Percentiles rank a stretch among this genome's conserved stretches.
phyloP scores from a whole-genome alignment of 1,140 invertebrate species.

The Brachionus asplanchnoidis region DNA sequence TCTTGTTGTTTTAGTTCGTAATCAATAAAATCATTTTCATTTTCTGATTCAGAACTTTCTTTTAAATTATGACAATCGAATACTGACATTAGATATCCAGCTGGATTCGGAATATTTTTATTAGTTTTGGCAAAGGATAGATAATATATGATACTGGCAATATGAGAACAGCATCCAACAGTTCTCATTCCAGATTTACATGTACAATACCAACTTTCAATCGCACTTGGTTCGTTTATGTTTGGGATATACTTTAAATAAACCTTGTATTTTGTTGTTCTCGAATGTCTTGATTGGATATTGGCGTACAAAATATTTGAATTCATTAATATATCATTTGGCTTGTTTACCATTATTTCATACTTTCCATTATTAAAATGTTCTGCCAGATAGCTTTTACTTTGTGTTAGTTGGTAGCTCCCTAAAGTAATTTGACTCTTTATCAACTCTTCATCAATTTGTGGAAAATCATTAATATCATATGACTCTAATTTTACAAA shows the following conservation, averaged over 20 bases:
- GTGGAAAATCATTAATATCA: background rate
- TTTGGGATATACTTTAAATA: background rate
- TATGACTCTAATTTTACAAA: background rate
- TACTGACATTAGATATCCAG: background rate
- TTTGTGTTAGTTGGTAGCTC: background rate
- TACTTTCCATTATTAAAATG: background rate
- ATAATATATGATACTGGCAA: background rate
- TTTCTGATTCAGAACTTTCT: too few species aligned
- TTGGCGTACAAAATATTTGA: background rate
- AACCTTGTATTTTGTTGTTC: background rate
- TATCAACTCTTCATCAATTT: background rate
- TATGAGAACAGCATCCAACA: background rate
- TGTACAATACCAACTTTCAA: background rate
- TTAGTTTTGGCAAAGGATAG: background rate
- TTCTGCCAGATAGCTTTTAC: background rate
- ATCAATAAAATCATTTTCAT: too few species aligned
- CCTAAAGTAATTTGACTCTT: background rate
- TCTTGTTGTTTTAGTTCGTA: too few species aligned
- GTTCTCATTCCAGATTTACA: background rate
- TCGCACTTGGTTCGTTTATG: background rate
- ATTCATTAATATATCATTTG: background rate
- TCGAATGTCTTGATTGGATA: background rate
- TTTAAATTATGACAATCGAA: background rate
- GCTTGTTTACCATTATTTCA: background rate
- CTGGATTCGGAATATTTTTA: background rate